Evolutionary conservation across 30 jellyfish, hydroid and myxozoan genomes (phyloP).

Genomic region (Aurelia aurita complex sp. Pacific): DNA sequence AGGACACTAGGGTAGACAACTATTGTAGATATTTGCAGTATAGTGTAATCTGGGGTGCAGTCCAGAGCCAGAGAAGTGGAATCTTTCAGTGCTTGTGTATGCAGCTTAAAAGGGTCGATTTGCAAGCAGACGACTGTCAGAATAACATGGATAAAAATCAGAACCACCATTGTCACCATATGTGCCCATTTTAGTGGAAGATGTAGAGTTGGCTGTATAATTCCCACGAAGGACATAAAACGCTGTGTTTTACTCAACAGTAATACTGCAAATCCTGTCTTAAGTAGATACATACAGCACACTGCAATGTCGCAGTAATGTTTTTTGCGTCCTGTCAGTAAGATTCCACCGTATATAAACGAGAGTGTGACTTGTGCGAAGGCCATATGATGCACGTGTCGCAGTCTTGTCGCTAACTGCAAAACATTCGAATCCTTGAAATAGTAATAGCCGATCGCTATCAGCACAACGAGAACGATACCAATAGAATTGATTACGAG

Average conservation of each 20-base stretch:
- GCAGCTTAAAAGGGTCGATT: slow-evolving; percentile 21
- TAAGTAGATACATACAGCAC: slow-evolving; percentile 16
- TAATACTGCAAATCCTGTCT: slow-evolving; percentile 47
- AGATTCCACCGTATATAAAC: slow-evolving; percentile 30
- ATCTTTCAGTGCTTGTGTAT: neutral
- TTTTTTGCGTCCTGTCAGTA: slow-evolving; percentile 9
- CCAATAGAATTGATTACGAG: slow-evolving; percentile 59
- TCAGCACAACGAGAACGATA: slow-evolving; percentile 8
- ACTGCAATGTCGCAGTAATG: slow-evolving; percentile 44
- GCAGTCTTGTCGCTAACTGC: neutral
- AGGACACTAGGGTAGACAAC: slow-evolving; percentile 59
- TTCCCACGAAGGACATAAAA: slow-evolving; percentile 27
- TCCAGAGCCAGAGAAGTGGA: slow-evolving; percentile 17
- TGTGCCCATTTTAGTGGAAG: slow-evolving; percentile 30
- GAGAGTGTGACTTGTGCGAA: slow-evolving; percentile 27
- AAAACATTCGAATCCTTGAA: neutral
- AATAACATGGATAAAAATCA: slow-evolving; percentile 32
- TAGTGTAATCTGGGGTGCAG: slow-evolving; percentile 51
- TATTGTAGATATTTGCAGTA: slow-evolving; percentile 18
- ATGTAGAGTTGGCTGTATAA: neutral
- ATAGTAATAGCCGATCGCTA: slow-evolving; percentile 36
- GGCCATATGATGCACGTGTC: slow-evolving; percentile 22
- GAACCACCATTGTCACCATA: slow-evolving; percentile 26
- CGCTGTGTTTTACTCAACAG: slow-evolving; percentile 54
- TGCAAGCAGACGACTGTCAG: slow-evolving; percentile 32